Percentiles rank a stretch among this genome's conserved stretches.
These are phyloP conservation scores for Cirrhinus mrigala DNA, from an alignment of 2,797 vertebrate species.

Conservation along the genomic window DNA sequence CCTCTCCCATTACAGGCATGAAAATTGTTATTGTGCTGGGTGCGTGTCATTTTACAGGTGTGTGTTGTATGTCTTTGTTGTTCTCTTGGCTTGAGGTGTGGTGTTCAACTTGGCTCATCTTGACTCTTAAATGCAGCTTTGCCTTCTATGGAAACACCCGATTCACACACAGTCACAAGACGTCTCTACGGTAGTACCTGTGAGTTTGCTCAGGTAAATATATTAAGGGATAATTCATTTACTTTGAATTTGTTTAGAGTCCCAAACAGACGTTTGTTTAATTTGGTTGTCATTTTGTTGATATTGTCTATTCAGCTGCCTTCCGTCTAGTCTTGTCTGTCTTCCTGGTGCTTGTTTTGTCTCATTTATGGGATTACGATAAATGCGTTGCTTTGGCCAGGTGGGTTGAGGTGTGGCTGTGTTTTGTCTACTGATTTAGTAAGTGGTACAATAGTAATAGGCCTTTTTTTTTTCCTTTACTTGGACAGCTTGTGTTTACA, in stretches of 20 bases:
- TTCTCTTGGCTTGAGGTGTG: conserved; percentile 57
- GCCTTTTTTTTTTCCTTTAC: neutral
- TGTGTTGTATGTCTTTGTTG: conserved; percentile 39
- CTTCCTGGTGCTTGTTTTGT: conserved; percentile 12
- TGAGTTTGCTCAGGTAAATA: conserved; percentile 40
- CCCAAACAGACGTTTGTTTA: neutral
- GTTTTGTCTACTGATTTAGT: conserved; percentile 11
- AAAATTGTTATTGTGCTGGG: conserved; percentile 7
- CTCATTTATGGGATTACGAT: neutral
- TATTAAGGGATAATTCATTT: neutral
- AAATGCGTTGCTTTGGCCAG: conserved; percentile 43
- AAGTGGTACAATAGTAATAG: neutral
- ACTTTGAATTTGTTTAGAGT: neutral
- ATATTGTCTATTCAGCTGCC: neutral
- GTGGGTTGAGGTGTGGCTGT: conserved; percentile 40
- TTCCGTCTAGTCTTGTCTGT: neutral
- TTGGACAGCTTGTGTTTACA: neutral
- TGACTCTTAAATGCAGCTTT: conserved; percentile 55
- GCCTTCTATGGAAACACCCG: conserved; percentile 58
- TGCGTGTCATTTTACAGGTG: conserved; percentile 2
- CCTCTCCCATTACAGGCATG: conserved; percentile 27
- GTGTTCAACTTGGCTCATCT: conserved; percentile 40
- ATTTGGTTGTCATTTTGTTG: neutral
- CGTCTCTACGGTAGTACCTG: neutral
- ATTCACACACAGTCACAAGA: neutral